Base-by-base conservation (phyloP, 2,888 invertebrate species). In the Auanema sp. region DNA sequence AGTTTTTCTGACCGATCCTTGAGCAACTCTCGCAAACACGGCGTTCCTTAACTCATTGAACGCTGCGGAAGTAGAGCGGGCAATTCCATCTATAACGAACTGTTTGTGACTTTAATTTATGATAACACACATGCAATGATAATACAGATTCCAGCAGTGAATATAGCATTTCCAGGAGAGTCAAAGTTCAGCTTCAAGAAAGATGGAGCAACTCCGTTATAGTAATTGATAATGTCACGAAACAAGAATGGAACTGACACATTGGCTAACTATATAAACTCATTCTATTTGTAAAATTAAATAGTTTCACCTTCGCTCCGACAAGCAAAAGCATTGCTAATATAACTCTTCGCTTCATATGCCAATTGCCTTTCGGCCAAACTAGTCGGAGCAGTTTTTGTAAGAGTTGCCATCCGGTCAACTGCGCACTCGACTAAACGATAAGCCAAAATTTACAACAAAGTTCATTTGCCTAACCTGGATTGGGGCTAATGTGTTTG, bases 11-110 rank as follows among this genome's bases (percentile, higher is more conserved):
- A 99, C 95, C 18, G 97, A 97, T 85, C 92, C 91, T 84, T 98
- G 97, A 0, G 98, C 95, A 6, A 99, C 98, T 53, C 71, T 62
- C 1, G 74, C 71, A 43, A 74, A 72, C 52, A 98, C 93, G 0
- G 97, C 97, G 87, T 97, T 98, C 42, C 97, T 87, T 18, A 98
- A 85, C 87, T 99, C 98, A 86, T 95, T 97, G 85, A 97, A 93
- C 23, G 91, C 91, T 0, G 93, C 90, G 1, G 96, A 90, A 54
- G 92, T 90, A 2, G 91, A 91, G 73, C 97, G 89, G 0, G 96
- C 95, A 66, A 92, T 86, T 64, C 97, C 98, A 88, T 98, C 97
- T 97, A 84, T 8, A 86, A 83, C 66, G 21, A 11, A 42, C 16
- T n/a, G 52, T 12, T 52, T 52, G 11, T 21, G n/a, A 2, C 24